Percentiles rank a stretch among this genome's conserved stretches.
phyloP scores from a whole-genome alignment of 2,888 invertebrate species.

The Platerodrilus igneus region DNA sequence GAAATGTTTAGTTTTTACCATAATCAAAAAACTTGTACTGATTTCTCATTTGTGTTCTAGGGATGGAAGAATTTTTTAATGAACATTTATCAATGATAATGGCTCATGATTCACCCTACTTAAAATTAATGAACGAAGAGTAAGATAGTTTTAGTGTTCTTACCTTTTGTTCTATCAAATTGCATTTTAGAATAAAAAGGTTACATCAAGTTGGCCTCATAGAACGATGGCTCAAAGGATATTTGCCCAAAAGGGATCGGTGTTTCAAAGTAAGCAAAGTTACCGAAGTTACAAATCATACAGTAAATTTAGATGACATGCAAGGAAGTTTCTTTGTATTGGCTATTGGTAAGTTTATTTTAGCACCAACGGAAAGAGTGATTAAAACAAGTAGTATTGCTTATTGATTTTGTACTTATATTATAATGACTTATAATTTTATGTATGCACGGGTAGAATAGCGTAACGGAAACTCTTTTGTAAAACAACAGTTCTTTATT shows the following conservation, averaged over 20 bases:
- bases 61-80: constrained; percentile 70
- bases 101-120: constrained; percentile 70
- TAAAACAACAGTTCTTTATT: no score
- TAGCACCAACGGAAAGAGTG: no score
- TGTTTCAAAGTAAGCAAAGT: constrained; percentile 65
- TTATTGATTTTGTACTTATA: no score
- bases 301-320: constrained; percentile 86
- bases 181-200: constrained; percentile 65
- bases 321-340: constrained; percentile 88
- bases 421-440: no score
- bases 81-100: constrained; percentile 77
- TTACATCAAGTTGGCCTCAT: constrained; percentile 83
- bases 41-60: constrained; percentile 51
- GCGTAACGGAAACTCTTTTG: no score
- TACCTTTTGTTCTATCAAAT: neutral
- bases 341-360: constrained; percentile 60
- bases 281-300: constrained; percentile 75
- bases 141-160: constrained; percentile 52
- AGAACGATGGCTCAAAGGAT: constrained; percentile 73
- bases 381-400: no score
- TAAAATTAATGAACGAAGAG: constrained; percentile 73
- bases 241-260: constrained; percentile 72
- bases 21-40: no score
- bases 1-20: no score
- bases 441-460: no score